These are phyloP conservation scores for Plusia festucae DNA, from an alignment of 2,888 invertebrate genomes.

Conservation along the genomic window DNA sequence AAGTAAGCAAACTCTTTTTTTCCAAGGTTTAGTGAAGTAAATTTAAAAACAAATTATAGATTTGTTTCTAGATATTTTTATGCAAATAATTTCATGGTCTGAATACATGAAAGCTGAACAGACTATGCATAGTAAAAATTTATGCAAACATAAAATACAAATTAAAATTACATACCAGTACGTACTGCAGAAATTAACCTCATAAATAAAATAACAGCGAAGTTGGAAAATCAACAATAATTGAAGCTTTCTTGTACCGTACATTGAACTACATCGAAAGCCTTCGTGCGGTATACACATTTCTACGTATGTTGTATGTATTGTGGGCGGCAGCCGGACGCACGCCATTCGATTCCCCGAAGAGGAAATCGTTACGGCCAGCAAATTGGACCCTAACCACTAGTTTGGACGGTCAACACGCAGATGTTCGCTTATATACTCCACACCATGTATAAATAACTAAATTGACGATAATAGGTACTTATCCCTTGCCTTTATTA, in stretches of 20 bases:
- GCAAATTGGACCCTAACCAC: conserved; percentile 88
- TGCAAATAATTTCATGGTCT: no score
- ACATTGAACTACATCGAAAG: conserved; percentile 50
- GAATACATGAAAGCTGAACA: background rate
- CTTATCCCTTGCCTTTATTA: conserved; percentile 55
- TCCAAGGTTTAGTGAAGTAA: no score
- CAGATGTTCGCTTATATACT: conserved; percentile 79
- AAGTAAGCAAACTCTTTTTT: no score
- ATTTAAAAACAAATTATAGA: no score
- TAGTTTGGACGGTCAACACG: conserved; percentile 79
- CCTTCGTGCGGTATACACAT: conserved; percentile 42
- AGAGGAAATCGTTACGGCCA: conserved; percentile 88
- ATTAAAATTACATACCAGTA: background rate
- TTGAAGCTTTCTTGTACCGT: conserved; percentile 52
- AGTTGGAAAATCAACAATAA: conserved; percentile 45
- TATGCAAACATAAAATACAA: background rate
- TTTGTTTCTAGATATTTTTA: no score
- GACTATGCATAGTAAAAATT: background rate
- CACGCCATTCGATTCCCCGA: conserved; percentile 88
- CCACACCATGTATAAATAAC: conserved; percentile 64
- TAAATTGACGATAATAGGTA: conserved; percentile 68
- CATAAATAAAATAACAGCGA: conserved; percentile 14
- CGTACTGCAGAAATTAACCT: background rate
- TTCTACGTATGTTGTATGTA: conserved; percentile 51
- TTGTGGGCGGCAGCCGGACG: conserved; percentile 82